Base-by-base conservation (phyloP, 2,888 invertebrate genomes). In the Phrixothrix hirtus region DNA sequence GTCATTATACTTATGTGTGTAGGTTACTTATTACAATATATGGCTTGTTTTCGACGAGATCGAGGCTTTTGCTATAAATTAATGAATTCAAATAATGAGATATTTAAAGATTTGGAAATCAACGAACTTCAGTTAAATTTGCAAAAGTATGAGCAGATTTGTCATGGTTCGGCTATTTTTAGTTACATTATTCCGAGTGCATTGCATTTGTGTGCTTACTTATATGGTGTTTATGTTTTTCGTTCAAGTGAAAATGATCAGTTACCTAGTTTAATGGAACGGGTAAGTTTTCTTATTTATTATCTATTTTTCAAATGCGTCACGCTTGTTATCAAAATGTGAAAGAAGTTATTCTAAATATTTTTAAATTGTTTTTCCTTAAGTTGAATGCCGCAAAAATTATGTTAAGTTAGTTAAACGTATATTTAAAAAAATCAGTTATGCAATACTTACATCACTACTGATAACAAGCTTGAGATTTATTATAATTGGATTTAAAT, bases 161-260 rank as follows among this genome's bases (percentile, higher is more conserved):
- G 89, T 67, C 84, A 86, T 62, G 88, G 88, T 13, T 88, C 86
- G 62, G 69, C 86, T 9, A 71, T 83, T 5, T 88, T 89, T 63
- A 86, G 85, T 21, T 90, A 88, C 67, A 77, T 89, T 12, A 80
- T 89, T 36, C 91, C 92, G 2, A 86, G 86, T 72, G 61, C 82
- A 39, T 74, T 92, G 16, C 89, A 91, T 74, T 80, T 91, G 45
- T 58, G 80, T 34, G 89, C 88, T 9, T 92, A 88, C 67, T 63
- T 88, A 10, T 86, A 89, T 58, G 86, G 89, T 0, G 78, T 90
- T 43, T 83, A 86, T 66, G 77, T 89, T 39, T 88, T 89, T 70
- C 80, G 90, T 63, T 81, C 86, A 59, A 84, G 86, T 21, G 89
- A 91, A 70, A 89, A 89, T 68, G 91, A 92, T 69, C 90, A 91